Evolutionary conservation across 2,888 invertebrate species (phyloP), one percentile per base, ranked within the genome.

Genomic region (Tachina lurida): DNA sequence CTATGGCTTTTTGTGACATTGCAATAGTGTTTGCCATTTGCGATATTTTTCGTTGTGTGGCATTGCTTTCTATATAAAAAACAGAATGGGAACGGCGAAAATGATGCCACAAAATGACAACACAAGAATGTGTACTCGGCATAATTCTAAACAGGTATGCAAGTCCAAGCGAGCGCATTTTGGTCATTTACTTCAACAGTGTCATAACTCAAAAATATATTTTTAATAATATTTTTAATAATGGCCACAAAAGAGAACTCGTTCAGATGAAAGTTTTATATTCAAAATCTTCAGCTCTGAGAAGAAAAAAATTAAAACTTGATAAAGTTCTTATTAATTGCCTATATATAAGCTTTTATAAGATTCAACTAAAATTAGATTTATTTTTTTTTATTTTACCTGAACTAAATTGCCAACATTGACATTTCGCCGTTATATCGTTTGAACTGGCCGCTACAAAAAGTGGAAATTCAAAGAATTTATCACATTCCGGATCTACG

Each of bases 401-500:
- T 92, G 93, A 89, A 89, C 90, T 92, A 81, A 93, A 89, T 87
- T 92, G 92, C 89, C 90, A 92, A 86, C 92, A 92, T 87, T 93
- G 91, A 85, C 92, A 92, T 75, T 92, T 92, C 54, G 93, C 92
- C 60, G 92, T 90, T 87, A 92, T 89, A 84, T 92, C 92, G 89
- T 91, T 93, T 67, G 92, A 90, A 88, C 92, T 92, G 82, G 92
- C 93, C 80, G 90, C 90, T 77, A 93, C 91, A 84, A 91, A 92
- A 5, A 91, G 88, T 71, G 92, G 92, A 88, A 93, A 88, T 88
- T 93, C 93, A 87, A 92, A 93, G 88, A 93, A 92, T 87, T 93
- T 93, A 80, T 93, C 93, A 87, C 93, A 93, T 87, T 93, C 93
- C 84, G 93, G 93, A 91, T 93, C 93, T 74, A 93, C 93, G 87